Percentiles rank a stretch among this genome's conserved stretches.
Evolutionary conservation across 2,113 vertebrate species (phyloP).

Genomic region (Zosterops borbonicus): DNA sequence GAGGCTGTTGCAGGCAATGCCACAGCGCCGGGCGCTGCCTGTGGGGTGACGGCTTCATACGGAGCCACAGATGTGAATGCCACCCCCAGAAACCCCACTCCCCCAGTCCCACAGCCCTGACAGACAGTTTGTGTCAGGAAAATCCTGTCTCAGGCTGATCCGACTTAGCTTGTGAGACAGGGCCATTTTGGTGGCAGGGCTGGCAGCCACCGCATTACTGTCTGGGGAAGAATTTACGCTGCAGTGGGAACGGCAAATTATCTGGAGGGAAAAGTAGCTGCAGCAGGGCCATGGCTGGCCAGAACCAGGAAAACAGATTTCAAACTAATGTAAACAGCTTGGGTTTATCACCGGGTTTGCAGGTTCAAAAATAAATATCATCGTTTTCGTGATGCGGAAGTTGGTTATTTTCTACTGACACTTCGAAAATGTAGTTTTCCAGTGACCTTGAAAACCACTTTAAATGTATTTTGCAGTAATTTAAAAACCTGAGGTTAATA

Average conservation of each 20-base stretch:
- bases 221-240: slow-evolving; percentile 55
- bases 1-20: background rate
- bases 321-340: slow-evolving; percentile 68
- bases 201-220: slow-evolving; percentile 60
- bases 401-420: slow-evolving; percentile 50
- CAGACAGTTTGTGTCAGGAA: slow-evolving; percentile 53
- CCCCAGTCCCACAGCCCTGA: background rate
- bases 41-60: background rate
- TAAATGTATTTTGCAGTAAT: slow-evolving; percentile 40
- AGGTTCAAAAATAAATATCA: slow-evolving; percentile 69
- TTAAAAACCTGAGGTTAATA: slow-evolving; percentile 54
- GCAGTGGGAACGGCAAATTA: slow-evolving; percentile 60
- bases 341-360: slow-evolving; percentile 57
- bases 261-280: slow-evolving; percentile 55
- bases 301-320: slow-evolving; percentile 67
- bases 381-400: background rate
- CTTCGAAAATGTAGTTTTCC: slow-evolving; percentile 49
- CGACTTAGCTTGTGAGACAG: slow-evolving; percentile 59
- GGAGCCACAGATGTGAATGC: background rate
- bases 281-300: slow-evolving; percentile 29
- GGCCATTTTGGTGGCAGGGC: slow-evolving; percentile 61
- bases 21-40: fast-evolving
- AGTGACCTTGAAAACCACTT: slow-evolving; percentile 58
- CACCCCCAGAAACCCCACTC: background rate
- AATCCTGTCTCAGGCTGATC: slow-evolving; percentile 68